Base-by-base conservation (phyloP, 2,888 invertebrate genomes). In the Drosophila antonietae region DNA sequence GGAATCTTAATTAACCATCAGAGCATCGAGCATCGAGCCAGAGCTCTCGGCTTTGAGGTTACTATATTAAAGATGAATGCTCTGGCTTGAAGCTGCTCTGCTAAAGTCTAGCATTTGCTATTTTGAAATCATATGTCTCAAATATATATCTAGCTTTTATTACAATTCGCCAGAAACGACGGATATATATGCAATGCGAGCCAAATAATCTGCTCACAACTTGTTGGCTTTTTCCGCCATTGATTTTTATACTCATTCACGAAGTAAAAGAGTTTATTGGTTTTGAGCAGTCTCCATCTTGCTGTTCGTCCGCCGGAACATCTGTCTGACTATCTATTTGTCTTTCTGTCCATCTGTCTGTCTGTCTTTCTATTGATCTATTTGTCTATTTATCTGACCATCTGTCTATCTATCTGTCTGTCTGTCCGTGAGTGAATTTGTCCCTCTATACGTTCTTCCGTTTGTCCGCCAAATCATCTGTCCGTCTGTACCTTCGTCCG, bases 1-100 rank as follows among this genome's bases (percentile, higher is more conserved):
- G 51, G 51, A 51, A 51, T 51, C 51, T 35, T 35, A 51, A 35
- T 51, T 51, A 51, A 51, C 35, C 18, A 14, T 20, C 31, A n/a
- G 2, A 23, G 23, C 10, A 4, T 10, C 12, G 41, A 41, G n/a
- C 49, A 28, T 10, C 10, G 3, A 15, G 31, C n/a, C 28, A n/a
- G n/a, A 7, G 23, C 46, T 14, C 18, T 51, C 18, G 31, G 51
- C 12, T 33, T 20, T 51, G 51, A 6, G 51, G 35, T 35, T 35
- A 6, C 10, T 14, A 20, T 18, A 33, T 35, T 7, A 8, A 20
- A 35, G 33, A 35, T 14, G 35, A 47, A 31, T n/a, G n/a, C 31
- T 9, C 9, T 15, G 15, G 28, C 28, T 23, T 7, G 18, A 49
- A 10, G 5, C 47, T 35, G 33, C 33, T 10, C 33, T 33, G 5